These are phyloP conservation scores for Macroglossus sobrinus DNA, from an alignment of 2,113 vertebrate genomes.

Conservation along the genomic window DNA sequence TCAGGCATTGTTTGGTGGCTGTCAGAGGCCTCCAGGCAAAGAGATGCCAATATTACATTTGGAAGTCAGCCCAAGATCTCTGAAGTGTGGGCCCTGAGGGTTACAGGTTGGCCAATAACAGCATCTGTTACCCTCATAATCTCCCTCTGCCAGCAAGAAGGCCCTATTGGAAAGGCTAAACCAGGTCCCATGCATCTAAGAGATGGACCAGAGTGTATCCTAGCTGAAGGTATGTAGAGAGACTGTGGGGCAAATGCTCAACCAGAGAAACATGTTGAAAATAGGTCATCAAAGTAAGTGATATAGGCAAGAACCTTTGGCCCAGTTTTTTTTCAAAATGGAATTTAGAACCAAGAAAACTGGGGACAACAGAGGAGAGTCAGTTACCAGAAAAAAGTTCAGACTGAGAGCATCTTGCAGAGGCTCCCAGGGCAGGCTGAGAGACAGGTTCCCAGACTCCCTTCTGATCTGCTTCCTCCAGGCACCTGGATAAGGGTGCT, in stretches of 20 bases:
- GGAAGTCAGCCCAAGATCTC: background rate
- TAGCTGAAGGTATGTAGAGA: background rate
- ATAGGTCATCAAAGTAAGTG: background rate
- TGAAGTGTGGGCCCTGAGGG: background rate
- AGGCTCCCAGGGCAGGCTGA: background rate
- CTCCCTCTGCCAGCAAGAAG: background rate
- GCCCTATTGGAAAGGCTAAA: background rate
- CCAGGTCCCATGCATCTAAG: fast-evolving
- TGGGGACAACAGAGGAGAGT: background rate
- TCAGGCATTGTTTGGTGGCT: too few species aligned
- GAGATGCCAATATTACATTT: background rate
- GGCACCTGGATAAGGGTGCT: background rate
- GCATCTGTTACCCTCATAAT: background rate
- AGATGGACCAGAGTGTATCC: background rate
- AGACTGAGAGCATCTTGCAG: background rate
- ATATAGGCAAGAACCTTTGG: background rate
- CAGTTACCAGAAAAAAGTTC: background rate
- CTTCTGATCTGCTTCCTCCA: too few species aligned
- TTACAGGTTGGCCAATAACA: background rate
- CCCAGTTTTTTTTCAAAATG: background rate
- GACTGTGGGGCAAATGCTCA: background rate
- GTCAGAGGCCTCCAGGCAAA: background rate
- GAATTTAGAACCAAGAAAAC: background rate
- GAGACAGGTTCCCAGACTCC: background rate
- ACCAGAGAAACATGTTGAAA: background rate